Evolutionary conservation across 2,888 invertebrate genomes (phyloP), one percentile per base, ranked within the genome.

Genomic region (Artemia sp.): DNA sequence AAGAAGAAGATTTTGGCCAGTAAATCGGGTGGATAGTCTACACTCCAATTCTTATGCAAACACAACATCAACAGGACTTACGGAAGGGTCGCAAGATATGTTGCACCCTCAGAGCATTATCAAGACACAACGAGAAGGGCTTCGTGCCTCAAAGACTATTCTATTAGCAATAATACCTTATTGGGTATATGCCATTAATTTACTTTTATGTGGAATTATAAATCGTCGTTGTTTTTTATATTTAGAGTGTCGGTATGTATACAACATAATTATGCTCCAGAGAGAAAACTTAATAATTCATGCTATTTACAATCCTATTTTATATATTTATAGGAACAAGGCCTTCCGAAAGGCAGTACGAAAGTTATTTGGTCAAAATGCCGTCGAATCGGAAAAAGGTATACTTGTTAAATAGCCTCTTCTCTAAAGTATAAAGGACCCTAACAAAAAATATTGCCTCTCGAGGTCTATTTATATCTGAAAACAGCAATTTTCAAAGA

Each of bases 281-380:
- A 58, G 64, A 24, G 64, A 58, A 24, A 19, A 19, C 8, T n/a
- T 58, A 24, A 58, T 58, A n/a, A n/a, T 58, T n/a, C 64, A 58
- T n/a, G 24, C 64, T 58, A 10, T 58, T 58, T 58, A 58, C 64
- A 58, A n/a, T 58, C 64, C 64, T 58, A 19, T n/a, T 24, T 58
- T 58, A 58, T 58, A 58, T 10, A 58, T 58, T 19, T 58, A 58
- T 58, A n/a, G 64, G 9, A 58, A 58, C 24, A 58, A 24, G 64
- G 64, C n/a, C 14, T 58, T 58, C 64, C n/a, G 64, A 58, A n/a
- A 58, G 24, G 64, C 64, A 24, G 64, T 24, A 38, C 38, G 38
- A 38, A 38, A 38, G 4, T 38, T 38, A 38, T 38, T 38, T 38
- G 38, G 38, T 38, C 38, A 38, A 38, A 38, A 38, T 38, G 38